Base-by-base conservation (phyloP, 2,888 invertebrate species). In the Tholera decimalis region DNA sequence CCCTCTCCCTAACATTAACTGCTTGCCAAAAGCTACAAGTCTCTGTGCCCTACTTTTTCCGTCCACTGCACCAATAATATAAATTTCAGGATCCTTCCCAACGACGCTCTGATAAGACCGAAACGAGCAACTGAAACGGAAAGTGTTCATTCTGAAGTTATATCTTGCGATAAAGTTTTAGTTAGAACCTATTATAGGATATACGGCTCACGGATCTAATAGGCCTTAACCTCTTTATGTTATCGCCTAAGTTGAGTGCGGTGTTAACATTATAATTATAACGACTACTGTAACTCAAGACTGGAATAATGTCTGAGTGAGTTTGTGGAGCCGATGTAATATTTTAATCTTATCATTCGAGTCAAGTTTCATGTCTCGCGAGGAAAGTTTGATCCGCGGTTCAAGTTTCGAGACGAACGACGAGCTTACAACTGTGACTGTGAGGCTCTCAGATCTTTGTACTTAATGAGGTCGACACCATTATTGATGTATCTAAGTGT, bases 341-440 rank as follows among this genome's bases (percentile, higher is more conserved):
- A 92, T 93, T 93, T 93, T 93, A 94, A 94, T 93, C 93, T 93
- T 92, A 93, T 93, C 93, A 89, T 89, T 90, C 81, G 88, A 92
- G 90, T 91, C 90, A 91, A 93, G 93, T 93, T 92, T 89, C 90
- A 83, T 90, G 93, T 92, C 91, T 90, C 90, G 87, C 85, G 91
- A 91, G 90, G 85, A 89, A 92, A 93, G 89, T 94, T 92, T 90
- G 89, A 92, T 91, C 90, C 88, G 90, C 84, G 90, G 90, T 91
- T 90, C 89, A 88, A 92, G 90, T 92, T 92, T 89, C 89, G 73
- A 85, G 89, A 89, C 86, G 89, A 88, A 84, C 81, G 85, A 85
- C 82, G 85, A 87, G 85, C 89, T 90, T 87, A 88, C 88, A 86
- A 90, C 88, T 90, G 89, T 89, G 88, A 89, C 89, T 89, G 83